Percentiles rank a stretch among this genome's conserved stretches.
Conservation (phyloP, 2,797 vertebrate species). For the Buceros bicornis region DNA sequence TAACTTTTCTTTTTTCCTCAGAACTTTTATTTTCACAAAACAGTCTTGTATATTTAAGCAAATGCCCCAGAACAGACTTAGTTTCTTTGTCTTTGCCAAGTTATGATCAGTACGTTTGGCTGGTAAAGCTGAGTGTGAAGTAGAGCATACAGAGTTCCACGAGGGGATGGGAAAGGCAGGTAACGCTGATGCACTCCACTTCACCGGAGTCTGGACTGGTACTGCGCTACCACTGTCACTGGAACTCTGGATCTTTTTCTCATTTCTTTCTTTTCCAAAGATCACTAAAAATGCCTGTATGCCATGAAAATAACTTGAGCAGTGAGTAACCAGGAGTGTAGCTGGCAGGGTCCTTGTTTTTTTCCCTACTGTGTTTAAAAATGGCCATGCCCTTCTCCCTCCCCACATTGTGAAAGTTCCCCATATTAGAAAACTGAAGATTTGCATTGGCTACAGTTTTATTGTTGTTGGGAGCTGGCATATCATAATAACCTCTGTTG, state of each 20-base stretch:
- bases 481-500: not conserved
- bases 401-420: not conserved
- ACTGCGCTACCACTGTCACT: not conserved
- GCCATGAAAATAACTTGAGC: not conserved
- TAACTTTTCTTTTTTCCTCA: not conserved
- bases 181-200: not conserved
- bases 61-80: not conserved
- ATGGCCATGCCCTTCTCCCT: not conserved
- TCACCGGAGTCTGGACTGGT: not conserved
- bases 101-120: not conserved
- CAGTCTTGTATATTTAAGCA: not conserved
- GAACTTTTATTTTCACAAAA: not conserved
- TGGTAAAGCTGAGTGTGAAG: not conserved
- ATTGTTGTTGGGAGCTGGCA: not conserved
- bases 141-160: accelerated
- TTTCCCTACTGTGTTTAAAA: not conserved
- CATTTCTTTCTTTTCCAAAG: not conserved
- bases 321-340: not conserved
- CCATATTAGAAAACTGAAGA: not conserved
- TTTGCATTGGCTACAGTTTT: not conserved
- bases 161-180: not conserved
- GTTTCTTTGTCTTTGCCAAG: not conserved
- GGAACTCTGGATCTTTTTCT: not conserved
- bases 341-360: not conserved
- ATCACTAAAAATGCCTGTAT: not conserved